phyloP scores from a whole-genome alignment of 1,140 invertebrate species.

The Camponotus vicinus region DNA sequence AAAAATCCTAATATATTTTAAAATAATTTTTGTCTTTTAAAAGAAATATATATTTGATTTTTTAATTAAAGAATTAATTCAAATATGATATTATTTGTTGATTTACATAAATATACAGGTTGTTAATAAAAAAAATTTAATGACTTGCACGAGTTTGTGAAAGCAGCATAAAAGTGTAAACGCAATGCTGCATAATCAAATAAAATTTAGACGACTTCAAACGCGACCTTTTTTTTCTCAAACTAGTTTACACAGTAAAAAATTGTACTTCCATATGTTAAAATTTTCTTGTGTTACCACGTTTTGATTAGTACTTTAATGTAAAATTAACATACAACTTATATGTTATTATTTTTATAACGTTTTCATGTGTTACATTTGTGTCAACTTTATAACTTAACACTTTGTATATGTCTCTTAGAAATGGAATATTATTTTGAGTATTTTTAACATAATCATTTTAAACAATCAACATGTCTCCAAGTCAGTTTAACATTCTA shows the following conservation, averaged over 20 bases:
- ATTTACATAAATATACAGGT: neutral
- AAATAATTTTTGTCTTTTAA: constrained; percentile 1
- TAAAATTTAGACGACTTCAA: neutral
- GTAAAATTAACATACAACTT: too few relatives aligned
- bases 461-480: too few relatives aligned
- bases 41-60: neutral
- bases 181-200: neutral
- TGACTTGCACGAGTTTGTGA: neutral
- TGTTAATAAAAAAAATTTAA: neutral
- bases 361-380: too few relatives aligned
- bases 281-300: too few relatives aligned
- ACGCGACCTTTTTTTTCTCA: neutral
- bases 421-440: too few relatives aligned
- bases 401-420: too few relatives aligned
- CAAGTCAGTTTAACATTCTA: too few relatives aligned
- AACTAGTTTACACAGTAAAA: neutral
- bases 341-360: too few relatives aligned
- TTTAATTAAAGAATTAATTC: constrained; percentile 2
- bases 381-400: too few relatives aligned
- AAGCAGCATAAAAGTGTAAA: neutral
- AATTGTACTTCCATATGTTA: too few relatives aligned
- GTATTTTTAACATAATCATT: too few relatives aligned
- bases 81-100: neutral
- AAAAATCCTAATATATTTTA: neutral
- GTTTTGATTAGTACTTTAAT: too few relatives aligned